These are phyloP conservation scores for Molossus molossus DNA, from an alignment of 2,797 vertebrate species.

Conservation along the genomic window DNA sequence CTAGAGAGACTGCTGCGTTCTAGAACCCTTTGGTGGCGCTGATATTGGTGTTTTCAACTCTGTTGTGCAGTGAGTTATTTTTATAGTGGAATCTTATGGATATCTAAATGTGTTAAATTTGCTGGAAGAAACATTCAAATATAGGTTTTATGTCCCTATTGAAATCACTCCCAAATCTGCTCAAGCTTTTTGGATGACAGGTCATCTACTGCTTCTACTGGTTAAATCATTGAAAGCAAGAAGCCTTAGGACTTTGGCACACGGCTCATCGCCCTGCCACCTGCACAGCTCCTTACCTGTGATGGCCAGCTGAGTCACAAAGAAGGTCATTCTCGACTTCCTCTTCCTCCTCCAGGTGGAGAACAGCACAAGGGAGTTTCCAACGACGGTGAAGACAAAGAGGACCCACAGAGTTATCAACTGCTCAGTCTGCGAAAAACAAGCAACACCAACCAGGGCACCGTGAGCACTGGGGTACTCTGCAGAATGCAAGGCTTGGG, in stretches of 20 bases:
- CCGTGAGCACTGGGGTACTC: background rate
- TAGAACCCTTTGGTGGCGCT: background rate
- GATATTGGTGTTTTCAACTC: background rate
- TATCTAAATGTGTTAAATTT: background rate
- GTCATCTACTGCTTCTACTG: background rate
- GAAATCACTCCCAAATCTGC: background rate
- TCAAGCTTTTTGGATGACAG: background rate
- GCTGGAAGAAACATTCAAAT: background rate
- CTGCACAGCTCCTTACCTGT: constrained; percentile 85
- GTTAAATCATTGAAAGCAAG: background rate
- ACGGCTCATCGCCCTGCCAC: background rate
- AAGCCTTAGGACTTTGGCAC: background rate
- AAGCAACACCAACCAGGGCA: rapidly evolving
- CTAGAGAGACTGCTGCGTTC: background rate
- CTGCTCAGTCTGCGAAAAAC: constrained; percentile 89
- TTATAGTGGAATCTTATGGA: constrained; percentile 22
- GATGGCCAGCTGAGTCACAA: constrained; percentile 91
- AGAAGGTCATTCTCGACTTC: constrained; percentile 92
- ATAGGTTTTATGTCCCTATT: background rate
- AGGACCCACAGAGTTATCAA: constrained; percentile 91
- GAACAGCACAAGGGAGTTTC: constrained; percentile 89
- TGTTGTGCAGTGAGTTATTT: background rate
- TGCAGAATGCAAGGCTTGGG: background rate
- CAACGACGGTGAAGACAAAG: constrained; percentile 89
- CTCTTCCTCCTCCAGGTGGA: constrained; percentile 89